Evolutionary conservation across 2,797 vertebrate species (phyloP), one percentile per base, ranked within the genome.

Genomic region (Lutjanus campechanus): DNA sequence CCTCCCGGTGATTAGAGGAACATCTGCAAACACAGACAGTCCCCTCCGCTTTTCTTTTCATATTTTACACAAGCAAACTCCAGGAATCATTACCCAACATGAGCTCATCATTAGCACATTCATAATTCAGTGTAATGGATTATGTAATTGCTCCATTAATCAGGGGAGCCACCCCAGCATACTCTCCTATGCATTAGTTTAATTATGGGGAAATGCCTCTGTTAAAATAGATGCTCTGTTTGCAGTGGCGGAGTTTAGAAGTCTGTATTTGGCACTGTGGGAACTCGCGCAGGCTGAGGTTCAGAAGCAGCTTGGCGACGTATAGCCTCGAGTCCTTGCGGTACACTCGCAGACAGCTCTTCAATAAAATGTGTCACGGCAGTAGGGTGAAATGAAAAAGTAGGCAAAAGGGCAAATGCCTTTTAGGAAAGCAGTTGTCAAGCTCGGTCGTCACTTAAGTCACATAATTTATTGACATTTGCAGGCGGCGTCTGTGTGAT

Each of bases 101-200:
- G 87, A 90, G 93, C 89, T 93, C 88, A 93, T 95, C 93, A 93
- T 94, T 92, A 94, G 86, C 85, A 83, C 93, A 87, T 93, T 94
- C 92, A 94, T 91, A 93, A 94, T 94, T 93, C 91, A 93, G 91
- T 69, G 84, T 93, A 94, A 95, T 93, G 92, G 93, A 94, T 94
- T 89, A 93, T 89, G 87, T 92, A 94, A 94, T 92, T 89, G 88
- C 82, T 83, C 86, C 86, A 93, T 93, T 94, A 93, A 95, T 94
- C 93, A 91, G 85, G 83, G 81, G 85, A 90, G 88, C 90, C 88
- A 84, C 81, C 85, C 79, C 89, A 56, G 84, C 78, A 91, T 86
- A 77, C 87, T 89, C 93, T 86, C 81, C 88, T 84, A 87, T 93
- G 89, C 88, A 90, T 92, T 92, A 58, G 86, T 91, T 93, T 90